These are phyloP conservation scores for Agrilus cyanescens DNA, from an alignment of 2,888 invertebrate genomes.

Conservation along the genomic window DNA sequence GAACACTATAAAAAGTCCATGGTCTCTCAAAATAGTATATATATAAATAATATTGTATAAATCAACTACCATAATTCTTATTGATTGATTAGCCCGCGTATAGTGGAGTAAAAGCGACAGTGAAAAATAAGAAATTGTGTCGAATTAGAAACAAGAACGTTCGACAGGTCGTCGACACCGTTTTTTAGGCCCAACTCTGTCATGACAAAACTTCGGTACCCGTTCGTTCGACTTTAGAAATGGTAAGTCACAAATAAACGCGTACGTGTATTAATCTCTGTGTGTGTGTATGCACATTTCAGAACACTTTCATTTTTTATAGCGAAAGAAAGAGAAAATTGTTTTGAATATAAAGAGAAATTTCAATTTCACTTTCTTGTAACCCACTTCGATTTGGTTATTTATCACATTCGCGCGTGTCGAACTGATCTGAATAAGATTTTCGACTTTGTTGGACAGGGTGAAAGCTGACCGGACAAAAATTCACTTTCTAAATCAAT, in stretches of 20 bases:
- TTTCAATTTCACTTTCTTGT: too few relatives aligned
- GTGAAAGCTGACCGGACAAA: too few relatives aligned
- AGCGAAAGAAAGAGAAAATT: constrained; percentile 13
- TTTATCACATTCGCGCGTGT: too few relatives aligned
- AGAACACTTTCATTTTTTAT: constrained; percentile 15
- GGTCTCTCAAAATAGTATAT: too few relatives aligned
- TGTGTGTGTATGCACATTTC: too few relatives aligned
- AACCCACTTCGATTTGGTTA: too few relatives aligned
- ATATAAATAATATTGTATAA: too few relatives aligned
- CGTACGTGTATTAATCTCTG: constrained; percentile 1
- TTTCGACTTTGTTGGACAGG: too few relatives aligned
- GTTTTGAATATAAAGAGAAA: background rate
- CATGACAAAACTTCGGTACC: constrained; percentile 13
- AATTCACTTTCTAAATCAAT: too few relatives aligned
- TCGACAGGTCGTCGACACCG: constrained; percentile 17
- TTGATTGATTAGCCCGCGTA: background rate
- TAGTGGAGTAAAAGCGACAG: constrained; percentile 18
- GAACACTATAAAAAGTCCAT: too few relatives aligned
- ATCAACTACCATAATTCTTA: too few relatives aligned
- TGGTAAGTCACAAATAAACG: constrained; percentile 8
- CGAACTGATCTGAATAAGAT: too few relatives aligned
- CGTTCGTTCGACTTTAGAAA: constrained; percentile 12
- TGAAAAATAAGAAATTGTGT: constrained; percentile 18
- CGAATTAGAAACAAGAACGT: constrained; percentile 18
- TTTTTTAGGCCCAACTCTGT: constrained; percentile 6